A percentile compares a stretch with the other conserved stretches of the same genome.
These are phyloP conservation scores for Triplophysa siluroides DNA, from an alignment of 2,113 vertebrate genomes.

Conservation along the genomic window DNA sequence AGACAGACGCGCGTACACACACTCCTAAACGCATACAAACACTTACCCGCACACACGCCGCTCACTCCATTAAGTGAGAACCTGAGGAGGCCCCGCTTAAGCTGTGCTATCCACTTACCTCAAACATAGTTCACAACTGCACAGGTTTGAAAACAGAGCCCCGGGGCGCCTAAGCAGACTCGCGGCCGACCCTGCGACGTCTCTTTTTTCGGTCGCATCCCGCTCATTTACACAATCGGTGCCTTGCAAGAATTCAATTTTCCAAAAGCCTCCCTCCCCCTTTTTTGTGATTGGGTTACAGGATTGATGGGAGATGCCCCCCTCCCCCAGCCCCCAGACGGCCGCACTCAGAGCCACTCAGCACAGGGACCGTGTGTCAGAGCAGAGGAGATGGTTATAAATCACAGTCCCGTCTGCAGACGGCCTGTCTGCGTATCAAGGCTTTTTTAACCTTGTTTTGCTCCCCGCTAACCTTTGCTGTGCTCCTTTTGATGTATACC, in stretches of 20 bases:
- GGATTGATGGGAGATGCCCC: conserved; percentile 54
- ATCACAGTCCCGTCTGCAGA: conserved; percentile 69
- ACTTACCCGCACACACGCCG: conserved; percentile 50
- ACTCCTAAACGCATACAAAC: conserved; percentile 58
- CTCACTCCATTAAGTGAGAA: conserved; percentile 89
- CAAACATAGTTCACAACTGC: conserved; percentile 56
- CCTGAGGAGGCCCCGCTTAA: conserved; percentile 82
- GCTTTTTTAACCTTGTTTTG: conserved; percentile 60
- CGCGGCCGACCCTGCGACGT: conserved; percentile 34
- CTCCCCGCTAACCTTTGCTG: conserved; percentile 74
- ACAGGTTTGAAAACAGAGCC: conserved; percentile 46
- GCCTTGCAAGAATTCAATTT: conserved; percentile 62
- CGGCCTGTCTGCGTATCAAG: conserved; percentile 73
- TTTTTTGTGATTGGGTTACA: conserved; percentile 62
- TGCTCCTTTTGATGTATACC: conserved; percentile 65
- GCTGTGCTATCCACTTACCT: conserved; percentile 77
- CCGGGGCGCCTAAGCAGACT: conserved; percentile 34
- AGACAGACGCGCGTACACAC: conserved; percentile 63
- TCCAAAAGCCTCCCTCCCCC: conserved; percentile 32
- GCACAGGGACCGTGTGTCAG: conserved; percentile 72
- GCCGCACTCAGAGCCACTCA: conserved; percentile 73
- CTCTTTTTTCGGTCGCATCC: conserved; percentile 43
- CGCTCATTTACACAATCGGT: conserved; percentile 55
- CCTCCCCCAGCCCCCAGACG: conserved; percentile 60
- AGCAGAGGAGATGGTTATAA: conserved; percentile 76